These are phyloP conservation scores for Eurystomus gularis DNA, from an alignment of 2,113 vertebrate genomes.

Conservation along the genomic window DNA sequence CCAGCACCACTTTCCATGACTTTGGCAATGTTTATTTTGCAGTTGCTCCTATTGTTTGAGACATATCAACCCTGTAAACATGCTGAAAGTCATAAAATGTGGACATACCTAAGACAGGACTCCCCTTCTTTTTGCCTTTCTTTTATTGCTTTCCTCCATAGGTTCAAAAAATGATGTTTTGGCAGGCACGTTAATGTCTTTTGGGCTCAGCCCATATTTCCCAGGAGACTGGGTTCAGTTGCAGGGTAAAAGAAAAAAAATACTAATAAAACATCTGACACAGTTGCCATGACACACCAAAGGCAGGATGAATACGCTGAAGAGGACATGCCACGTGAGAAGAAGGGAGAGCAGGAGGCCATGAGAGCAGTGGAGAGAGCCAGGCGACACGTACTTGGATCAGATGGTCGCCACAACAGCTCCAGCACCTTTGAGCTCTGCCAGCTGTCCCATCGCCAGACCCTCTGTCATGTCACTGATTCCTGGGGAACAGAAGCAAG, in stretches of 20 bases:
- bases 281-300: constrained; percentile 35
- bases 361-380: background rate
- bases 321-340: background rate
- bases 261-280: constrained; percentile 28
- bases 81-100: background rate
- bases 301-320: background rate
- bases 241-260: constrained; percentile 32
- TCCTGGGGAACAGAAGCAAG: background rate
- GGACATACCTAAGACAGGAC: rapidly evolving
- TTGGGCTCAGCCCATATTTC: constrained; percentile 48
- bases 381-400: background rate
- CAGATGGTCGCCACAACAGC: background rate
- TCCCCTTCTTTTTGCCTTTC: background rate
- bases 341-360: background rate
- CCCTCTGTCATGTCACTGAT: background rate
- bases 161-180: background rate
- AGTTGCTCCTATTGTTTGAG: background rate
- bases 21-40: background rate
- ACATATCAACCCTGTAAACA: background rate
- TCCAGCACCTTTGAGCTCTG: background rate
- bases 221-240: constrained; percentile 49
- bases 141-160: background rate
- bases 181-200: background rate
- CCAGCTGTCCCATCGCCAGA: background rate
- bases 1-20: background rate